These are phyloP conservation scores for Drosophila kikkawai DNA, from an alignment of 1,140 invertebrate species.

Conservation along the genomic window DNA sequence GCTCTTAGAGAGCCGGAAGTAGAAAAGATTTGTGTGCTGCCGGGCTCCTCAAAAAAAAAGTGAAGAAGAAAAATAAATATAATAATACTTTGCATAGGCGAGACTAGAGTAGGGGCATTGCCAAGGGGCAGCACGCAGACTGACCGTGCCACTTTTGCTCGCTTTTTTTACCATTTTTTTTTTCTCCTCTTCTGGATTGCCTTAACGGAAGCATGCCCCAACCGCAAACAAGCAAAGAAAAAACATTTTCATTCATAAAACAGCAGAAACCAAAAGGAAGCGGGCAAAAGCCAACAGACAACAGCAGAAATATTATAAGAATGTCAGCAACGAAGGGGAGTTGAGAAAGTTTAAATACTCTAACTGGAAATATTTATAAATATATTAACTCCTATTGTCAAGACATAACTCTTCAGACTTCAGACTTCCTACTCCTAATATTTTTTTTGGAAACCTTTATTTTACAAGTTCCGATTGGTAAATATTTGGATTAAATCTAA, in stretches of 20 bases:
- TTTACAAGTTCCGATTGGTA: neutral
- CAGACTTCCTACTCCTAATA: no score
- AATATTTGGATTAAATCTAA: neutral
- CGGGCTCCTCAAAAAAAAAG: conserved; percentile 26
- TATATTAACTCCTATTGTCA: neutral
- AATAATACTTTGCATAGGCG: conserved; percentile 70
- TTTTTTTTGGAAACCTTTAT: neutral
- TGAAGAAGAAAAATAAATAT: conserved; percentile 20
- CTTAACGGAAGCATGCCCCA: conserved; percentile 80
- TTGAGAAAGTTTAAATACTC: conserved; percentile 10
- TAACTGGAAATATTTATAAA: neutral
- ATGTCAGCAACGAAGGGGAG: conserved; percentile 5
- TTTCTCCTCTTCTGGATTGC: conserved; percentile 40
- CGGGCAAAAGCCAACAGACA: conserved; percentile 62
- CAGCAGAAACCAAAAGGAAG: conserved; percentile 81
- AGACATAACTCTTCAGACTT: neutral
- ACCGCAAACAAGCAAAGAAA: conserved; percentile 55
- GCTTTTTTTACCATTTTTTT: conserved; percentile 40
- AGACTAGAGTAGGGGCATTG: conserved; percentile 34
- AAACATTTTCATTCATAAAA: conserved; percentile 80
- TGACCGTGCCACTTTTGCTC: conserved; percentile 76
- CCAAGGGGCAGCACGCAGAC: conserved; percentile 28
- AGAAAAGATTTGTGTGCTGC: conserved; percentile 47
- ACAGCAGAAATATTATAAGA: conserved; percentile 51
- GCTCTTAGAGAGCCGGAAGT: conserved; percentile 57